phyloP scores from a whole-genome alignment of 1,140 invertebrate genomes.

The Euura lappo region DNA sequence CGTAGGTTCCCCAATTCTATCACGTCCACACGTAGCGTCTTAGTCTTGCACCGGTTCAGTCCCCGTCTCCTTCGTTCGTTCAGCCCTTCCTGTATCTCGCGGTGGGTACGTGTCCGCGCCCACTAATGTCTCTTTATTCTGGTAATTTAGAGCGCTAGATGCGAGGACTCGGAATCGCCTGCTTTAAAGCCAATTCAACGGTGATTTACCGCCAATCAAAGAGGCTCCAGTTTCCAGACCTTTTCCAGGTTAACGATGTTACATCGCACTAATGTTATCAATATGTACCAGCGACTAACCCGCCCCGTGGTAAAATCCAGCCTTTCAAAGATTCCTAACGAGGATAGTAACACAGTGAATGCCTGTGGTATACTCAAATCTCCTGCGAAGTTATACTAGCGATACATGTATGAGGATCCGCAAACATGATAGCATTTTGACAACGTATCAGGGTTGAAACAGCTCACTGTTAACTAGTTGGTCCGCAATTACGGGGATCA shows the following conservation, averaged over 20 bases:
- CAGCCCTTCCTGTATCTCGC: not conserved
- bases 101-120: slow-evolving; percentile 26
- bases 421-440: not conserved
- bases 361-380: not conserved
- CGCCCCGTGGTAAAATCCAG: not conserved
- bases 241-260: not conserved
- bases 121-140: slow-evolving; percentile 30
- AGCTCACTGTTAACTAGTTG: not conserved
- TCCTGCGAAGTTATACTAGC: not conserved
- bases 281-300: not conserved
- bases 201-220: slow-evolving; percentile 25
- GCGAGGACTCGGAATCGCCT: slow-evolving; percentile 28
- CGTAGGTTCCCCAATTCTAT: not conserved
- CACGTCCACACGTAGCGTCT: not conserved
- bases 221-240: not conserved
- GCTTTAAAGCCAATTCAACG: slow-evolving; percentile 27
- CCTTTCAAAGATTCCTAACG: not conserved
- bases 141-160: slow-evolving; percentile 27
- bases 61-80: not conserved
- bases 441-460: not conserved
- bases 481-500: not conserved
- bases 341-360: not conserved
- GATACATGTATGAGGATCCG: not conserved
- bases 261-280: not conserved
- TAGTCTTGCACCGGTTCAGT: not conserved